Base-by-base conservation (phyloP, 2,113 vertebrate species). In the Conger conger region DNA sequence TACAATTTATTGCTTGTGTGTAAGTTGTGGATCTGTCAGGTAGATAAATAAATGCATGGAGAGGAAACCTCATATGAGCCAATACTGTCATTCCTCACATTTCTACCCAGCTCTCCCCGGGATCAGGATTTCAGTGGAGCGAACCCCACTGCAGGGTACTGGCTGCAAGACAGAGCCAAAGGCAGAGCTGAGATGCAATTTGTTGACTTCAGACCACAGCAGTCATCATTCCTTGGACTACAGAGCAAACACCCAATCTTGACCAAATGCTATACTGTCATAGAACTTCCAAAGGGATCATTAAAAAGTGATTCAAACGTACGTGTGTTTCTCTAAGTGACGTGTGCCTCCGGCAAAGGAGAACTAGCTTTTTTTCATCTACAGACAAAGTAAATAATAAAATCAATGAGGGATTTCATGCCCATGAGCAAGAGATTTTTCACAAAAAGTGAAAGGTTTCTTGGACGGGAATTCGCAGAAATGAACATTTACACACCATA, bases 311-410 rank as follows among this genome's bases (percentile, higher is more conserved):
- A 57, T 50, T 20, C 33, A 63, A 82, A 60, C 11, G 33, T 63
- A 82, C 35, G 33, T 54, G 33, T 63, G 81, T 30, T 33, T 82
- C 57, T 82, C 35, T 54, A 54, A 54, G 45, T 57, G 45, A 81
- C 50, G 18, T 27, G 13, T 38, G 81, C 54, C 80, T 54, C 11
- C 35, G 80, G 80, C 45, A 35, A 68, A 45, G 80, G 53, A 63
- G 27, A 63, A 38, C 54, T 1, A n/a, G 38, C 33, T 6, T 20
- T 23, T 53, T 63, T 82, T 63, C 81, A 82, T 81, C 81, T 63
- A 27, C 23, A 35, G 54, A 82, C 35, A 27, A 60, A 63, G 81
- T 82, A 82, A 82, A 82, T 33, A 82, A 63, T n/a, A n/a, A n/a
- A n/a, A n/a, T n/a, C n/a, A n/a, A n/a, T n/a, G n/a, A n/a, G n/a